These are phyloP conservation scores for Heliconius ethilla DNA, from an alignment of 2,888 invertebrate genomes.

Conservation along the genomic window DNA sequence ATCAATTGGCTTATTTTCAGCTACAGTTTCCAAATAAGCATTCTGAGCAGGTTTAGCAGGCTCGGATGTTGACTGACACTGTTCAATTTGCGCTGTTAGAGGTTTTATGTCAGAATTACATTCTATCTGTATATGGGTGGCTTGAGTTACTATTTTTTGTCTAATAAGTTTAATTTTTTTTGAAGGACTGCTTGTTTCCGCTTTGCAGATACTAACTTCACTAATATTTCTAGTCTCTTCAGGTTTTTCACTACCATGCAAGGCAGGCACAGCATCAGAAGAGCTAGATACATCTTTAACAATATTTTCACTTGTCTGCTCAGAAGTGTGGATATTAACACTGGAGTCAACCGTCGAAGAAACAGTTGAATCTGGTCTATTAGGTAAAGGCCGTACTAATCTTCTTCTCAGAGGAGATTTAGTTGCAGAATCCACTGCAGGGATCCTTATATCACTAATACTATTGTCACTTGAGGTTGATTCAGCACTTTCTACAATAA, in stretches of 20 bases:
- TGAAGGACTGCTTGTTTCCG: slow-evolving; percentile 72
- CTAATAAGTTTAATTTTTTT: slow-evolving; percentile 78
- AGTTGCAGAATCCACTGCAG: slow-evolving; percentile 56
- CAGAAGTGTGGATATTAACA: slow-evolving; percentile 55
- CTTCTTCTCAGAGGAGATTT: slow-evolving; percentile 68
- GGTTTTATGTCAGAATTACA: slow-evolving; percentile 47
- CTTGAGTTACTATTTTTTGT: slow-evolving; percentile 64
- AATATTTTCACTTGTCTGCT: slow-evolving; percentile 61
- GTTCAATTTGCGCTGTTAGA: slow-evolving; percentile 54
- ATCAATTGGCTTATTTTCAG: slow-evolving; percentile 18
- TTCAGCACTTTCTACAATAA: slow-evolving; percentile 76
- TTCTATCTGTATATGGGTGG: slow-evolving; percentile 54
- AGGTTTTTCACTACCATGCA: slow-evolving; percentile 69
- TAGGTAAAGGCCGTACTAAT: slow-evolving; percentile 69
- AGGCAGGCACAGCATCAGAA: slow-evolving; percentile 69
- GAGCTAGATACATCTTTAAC: slow-evolving; percentile 78
- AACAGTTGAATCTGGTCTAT: slow-evolving; percentile 74
- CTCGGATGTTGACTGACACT: slow-evolving; percentile 71
- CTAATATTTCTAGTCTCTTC: slow-evolving; percentile 76
- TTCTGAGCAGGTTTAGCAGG: slow-evolving; percentile 50
- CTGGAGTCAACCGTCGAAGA: slow-evolving; percentile 74
- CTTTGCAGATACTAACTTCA: slow-evolving; percentile 78
- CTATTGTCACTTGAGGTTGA: slow-evolving; percentile 77
- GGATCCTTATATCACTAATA: slow-evolving; percentile 65
- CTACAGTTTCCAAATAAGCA: slow-evolving; percentile 48